These are phyloP conservation scores for Acanthurus tractus DNA, from an alignment of 2,797 vertebrate species.

Conservation along the genomic window DNA sequence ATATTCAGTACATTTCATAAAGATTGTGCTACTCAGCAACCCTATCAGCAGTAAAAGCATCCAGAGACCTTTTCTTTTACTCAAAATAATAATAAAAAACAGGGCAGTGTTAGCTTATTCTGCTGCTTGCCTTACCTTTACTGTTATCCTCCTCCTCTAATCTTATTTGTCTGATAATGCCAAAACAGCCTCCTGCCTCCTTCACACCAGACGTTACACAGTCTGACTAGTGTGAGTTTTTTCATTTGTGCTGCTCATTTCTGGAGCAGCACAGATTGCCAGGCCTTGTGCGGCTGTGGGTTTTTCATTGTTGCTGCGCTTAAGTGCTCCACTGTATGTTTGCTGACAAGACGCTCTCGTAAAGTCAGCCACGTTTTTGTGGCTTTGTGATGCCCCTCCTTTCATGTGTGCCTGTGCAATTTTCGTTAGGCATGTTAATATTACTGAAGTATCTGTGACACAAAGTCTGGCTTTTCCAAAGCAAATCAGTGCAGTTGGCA, in stretches of 20 bases:
- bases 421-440: conserved; percentile 30
- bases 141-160: conserved; percentile 28
- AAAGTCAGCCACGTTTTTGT: conserved; percentile 33
- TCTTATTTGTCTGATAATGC: conserved; percentile 31
- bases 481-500: conserved; percentile 2
- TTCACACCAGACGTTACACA: conserved; percentile 51
- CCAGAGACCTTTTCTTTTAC: conserved; percentile 17
- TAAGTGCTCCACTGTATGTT: conserved; percentile 26
- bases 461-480: conserved; percentile 16
- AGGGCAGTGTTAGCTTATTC: conserved; percentile 5
- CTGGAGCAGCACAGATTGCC: conserved; percentile 42
- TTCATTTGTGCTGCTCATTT: conserved; percentile 54
- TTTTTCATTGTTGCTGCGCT: conserved; percentile 48
- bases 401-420: conserved; percentile 41
- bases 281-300: conserved; percentile 13
- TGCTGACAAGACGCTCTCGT: conserved; percentile 56
- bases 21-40: neutral
- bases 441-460: neutral
- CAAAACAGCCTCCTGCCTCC: conserved; percentile 45
- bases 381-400: conserved; percentile 39
- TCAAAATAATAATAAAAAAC: conserved; percentile 5
- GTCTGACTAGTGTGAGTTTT: conserved; percentile 41
- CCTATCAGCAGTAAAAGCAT: neutral
- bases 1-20: neutral
- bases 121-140: conserved; percentile 24